Base-by-base conservation (phyloP, 2,888 invertebrate genomes). In the Zhuqinia jingwanae region DNA sequence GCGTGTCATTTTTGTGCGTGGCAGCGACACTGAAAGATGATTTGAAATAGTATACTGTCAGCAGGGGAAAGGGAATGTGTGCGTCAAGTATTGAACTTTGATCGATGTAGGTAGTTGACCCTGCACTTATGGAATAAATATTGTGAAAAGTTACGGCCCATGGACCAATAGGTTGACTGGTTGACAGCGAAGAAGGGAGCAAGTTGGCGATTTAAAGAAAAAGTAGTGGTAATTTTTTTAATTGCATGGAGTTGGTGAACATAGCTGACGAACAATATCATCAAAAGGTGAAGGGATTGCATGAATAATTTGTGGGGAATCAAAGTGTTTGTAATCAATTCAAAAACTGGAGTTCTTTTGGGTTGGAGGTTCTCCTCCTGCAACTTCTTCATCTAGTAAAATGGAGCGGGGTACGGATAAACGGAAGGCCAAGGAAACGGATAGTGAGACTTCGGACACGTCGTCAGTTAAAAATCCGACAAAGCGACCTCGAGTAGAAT, bases 401-500 rank as follows among this genome's bases (percentile, higher is more conserved):
- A 88, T 85, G 88, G 86, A 86, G 53, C 27, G 15, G 27, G 79
- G 63, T 45, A 70, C 27, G 13, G 89, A 89, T 20, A 89, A 89
- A 27, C 70, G 89, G 3, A 89, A 88, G 65, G 88, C 85, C 17
- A 85, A 87, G 60, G 85, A 87, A 11, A 50, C 81, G 22, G 83
- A 79, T 53, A 30, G 63, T n/a, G 83, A 70, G 20, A 2, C 42
- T 0, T 42, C 75, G 11, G 86, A 87, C 17, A 42, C 45, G 22
- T 63, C 77, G 0, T 8, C 25, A 20, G 60, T 58, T 6, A 81
- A 85, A 47, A 77, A 83, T 20, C 88, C 88, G 1, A 58, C 79
- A 6, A 89, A 89, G 47, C 13, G 85, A 17, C 73, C 89, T 1
- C 42, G 89, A 22, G 88, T 89, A n/a, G 89, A 89, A 25, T 82